phyloP scores from a whole-genome alignment of 2,888 invertebrate genomes.

The Dexiosoma caninum region DNA sequence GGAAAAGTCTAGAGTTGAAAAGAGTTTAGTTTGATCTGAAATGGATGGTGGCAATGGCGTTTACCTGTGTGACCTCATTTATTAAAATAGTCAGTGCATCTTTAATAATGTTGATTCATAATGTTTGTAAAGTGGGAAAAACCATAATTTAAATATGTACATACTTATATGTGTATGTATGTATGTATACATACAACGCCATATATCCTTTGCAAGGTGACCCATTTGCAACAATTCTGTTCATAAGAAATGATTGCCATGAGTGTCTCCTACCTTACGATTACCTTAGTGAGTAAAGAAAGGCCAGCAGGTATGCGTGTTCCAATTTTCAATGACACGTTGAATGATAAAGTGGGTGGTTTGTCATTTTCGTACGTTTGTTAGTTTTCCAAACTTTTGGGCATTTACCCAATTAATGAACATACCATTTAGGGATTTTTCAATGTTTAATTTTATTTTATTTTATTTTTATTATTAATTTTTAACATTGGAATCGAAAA shows the following conservation, averaged over 20 bases:
- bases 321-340: background rate
- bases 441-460: background rate
- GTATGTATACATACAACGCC: too few species aligned
- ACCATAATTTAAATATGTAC: too few species aligned
- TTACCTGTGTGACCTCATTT: conserved; percentile 5
- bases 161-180: too few species aligned
- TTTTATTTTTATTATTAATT: background rate
- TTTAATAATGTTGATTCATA: conserved; percentile 32
- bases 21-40: too few species aligned
- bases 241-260: background rate
- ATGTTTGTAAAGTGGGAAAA: too few species aligned
- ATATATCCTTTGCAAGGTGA: conserved; percentile 67
- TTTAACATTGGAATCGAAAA: conserved; percentile 44
- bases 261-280: background rate
- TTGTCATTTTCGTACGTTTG: background rate
- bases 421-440: background rate
- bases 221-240: conserved; percentile 41
- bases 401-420: conserved; percentile 32
- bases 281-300: too few species aligned
- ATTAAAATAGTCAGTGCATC: conserved; percentile 27
- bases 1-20: too few species aligned
- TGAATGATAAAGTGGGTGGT: background rate
- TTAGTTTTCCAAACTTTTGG: background rate
- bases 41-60: too few species aligned
- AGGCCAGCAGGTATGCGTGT: conserved; percentile 21